Conservation (phyloP, 2,113 vertebrate genomes). For the Xenotilapia longispinis region DNA sequence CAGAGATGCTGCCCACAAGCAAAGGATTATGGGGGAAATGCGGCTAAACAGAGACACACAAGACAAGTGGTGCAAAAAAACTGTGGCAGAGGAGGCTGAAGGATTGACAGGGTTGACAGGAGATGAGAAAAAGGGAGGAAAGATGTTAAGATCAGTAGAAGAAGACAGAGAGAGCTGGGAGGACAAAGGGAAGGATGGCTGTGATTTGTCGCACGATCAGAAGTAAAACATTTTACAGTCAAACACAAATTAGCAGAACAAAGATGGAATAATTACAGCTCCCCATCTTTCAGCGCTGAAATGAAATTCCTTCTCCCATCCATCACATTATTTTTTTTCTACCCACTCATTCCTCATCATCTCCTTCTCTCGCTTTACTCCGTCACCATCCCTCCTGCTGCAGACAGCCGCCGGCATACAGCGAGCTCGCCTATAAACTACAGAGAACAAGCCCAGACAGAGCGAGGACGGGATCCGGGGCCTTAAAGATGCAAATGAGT, state of each 20-base stretch:
- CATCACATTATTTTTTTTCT: neutral
- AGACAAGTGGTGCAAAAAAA: neutral
- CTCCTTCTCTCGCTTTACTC: neutral
- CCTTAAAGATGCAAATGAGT: conserved; percentile 17
- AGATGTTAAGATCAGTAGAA: neutral
- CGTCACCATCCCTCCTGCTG: neutral
- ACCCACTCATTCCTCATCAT: neutral
- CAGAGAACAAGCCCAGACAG: neutral
- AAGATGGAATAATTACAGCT: neutral
- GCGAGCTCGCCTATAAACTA: neutral
- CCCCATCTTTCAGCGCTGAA: neutral
- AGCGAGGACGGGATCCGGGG: neutral
- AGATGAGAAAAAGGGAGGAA: neutral
- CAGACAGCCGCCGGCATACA: neutral
- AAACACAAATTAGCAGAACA: conserved; percentile 1
- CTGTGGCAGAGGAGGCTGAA: neutral
- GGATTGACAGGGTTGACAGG: neutral
- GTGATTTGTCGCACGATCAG: neutral
- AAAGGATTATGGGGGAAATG: neutral
- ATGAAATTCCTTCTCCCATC: neutral
- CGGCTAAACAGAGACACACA: neutral
- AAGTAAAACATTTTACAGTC: neutral
- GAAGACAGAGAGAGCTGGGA: neutral
- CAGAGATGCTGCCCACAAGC: neutral
- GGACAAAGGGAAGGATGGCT: neutral